These are phyloP conservation scores for Stichodactyla helianthus DNA, from an alignment of 64 coral and sea anemone species.

Conservation along the genomic window DNA sequence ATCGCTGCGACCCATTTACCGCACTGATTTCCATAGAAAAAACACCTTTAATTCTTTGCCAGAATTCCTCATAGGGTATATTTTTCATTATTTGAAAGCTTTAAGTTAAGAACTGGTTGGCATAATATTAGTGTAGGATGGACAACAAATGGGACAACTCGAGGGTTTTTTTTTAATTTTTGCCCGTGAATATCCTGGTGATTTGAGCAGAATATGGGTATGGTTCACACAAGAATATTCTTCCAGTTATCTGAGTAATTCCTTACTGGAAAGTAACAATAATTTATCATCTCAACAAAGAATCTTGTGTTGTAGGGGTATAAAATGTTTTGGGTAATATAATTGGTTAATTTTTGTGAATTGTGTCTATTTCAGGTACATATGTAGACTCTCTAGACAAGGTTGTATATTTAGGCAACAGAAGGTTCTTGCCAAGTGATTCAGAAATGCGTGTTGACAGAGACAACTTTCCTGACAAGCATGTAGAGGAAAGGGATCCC, in stretches of 20 bases:
- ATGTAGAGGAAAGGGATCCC: slow-evolving; percentile 13
- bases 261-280: neutral
- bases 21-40: too few species aligned
- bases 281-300: neutral
- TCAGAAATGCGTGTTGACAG: slow-evolving; percentile 14
- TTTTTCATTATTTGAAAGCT: too few species aligned
- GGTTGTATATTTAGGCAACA: slow-evolving; percentile 40
- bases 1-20: too few species aligned
- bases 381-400: slow-evolving; percentile 39
- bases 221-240: neutral
- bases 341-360: too few species aligned
- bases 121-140: too few species aligned
- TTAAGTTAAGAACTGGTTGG: too few species aligned
- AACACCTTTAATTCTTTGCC: too few species aligned
- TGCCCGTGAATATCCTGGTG: neutral
- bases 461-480: slow-evolving; percentile 23
- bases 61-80: too few species aligned
- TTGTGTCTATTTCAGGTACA: slow-evolving; percentile 16
- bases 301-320: neutral
- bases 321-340: too few species aligned
- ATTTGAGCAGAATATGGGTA: neutral
- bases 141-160: too few species aligned
- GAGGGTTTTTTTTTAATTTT: neutral
- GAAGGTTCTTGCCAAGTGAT: slow-evolving; percentile 8
- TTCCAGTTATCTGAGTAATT: neutral